A percentile compares a stretch with the other conserved stretches of the same genome.
phyloP scores from a whole-genome alignment of 2,888 invertebrate species.

The Pheosia gnoma region DNA sequence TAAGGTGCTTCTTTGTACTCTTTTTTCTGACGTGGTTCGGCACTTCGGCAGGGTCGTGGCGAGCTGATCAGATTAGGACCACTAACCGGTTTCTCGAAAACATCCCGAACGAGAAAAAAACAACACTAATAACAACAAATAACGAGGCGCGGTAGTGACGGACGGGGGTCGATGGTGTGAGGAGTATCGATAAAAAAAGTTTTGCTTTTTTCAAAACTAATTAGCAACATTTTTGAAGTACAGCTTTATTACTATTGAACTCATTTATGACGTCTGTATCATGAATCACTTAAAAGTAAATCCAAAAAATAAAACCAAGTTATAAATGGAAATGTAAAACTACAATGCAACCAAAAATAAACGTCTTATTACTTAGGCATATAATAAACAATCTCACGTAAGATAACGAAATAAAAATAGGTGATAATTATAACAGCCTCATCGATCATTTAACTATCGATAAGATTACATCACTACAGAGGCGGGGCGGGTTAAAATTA shows the following conservation, averaged over 20 bases:
- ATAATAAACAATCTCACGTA: not conserved
- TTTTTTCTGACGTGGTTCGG: slow-evolving; percentile 46
- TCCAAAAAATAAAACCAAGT: no score
- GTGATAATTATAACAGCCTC: slow-evolving; percentile 3
- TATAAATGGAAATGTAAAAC: no score
- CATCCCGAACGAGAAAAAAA: slow-evolving; percentile 70
- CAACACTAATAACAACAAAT: slow-evolving; percentile 83
- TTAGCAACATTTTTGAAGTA: not conserved
- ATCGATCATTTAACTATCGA: slow-evolving; percentile 35
- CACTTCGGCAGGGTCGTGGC: slow-evolving; percentile 66
- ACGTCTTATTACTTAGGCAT: not conserved
- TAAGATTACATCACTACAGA: slow-evolving; percentile 54
- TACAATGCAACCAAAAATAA: not conserved
- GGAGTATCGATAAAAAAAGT: slow-evolving; percentile 43
- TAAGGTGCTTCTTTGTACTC: slow-evolving; percentile 50
- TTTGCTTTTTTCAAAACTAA: slow-evolving; percentile 4
- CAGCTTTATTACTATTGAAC: no score
- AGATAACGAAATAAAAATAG: not conserved
- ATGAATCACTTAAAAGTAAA: no score
- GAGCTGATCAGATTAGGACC: slow-evolving; percentile 78
- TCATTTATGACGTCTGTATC: no score
- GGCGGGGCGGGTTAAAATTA: slow-evolving; percentile 77
- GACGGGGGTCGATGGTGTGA: slow-evolving; percentile 48
- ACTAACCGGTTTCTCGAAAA: slow-evolving; percentile 76
- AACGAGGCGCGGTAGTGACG: slow-evolving; percentile 71